These are phyloP conservation scores for Colostygia pectinataria DNA, from an alignment of 2,888 invertebrate species.

Conservation along the genomic window DNA sequence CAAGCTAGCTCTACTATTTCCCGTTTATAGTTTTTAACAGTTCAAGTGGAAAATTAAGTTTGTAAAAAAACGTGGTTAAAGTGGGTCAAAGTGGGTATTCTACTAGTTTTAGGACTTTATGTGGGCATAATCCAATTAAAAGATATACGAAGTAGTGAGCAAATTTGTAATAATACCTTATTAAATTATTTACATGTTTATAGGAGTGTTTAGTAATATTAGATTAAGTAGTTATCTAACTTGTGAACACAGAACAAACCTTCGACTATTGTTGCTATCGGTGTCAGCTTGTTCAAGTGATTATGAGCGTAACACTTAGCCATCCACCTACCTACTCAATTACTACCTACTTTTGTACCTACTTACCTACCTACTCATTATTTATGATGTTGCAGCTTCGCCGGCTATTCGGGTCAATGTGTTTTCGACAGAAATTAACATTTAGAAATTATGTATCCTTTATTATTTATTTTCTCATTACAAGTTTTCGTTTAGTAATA, in stretches of 20 bases:
- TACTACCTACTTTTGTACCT: slow-evolving; percentile 2
- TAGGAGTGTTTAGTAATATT: slow-evolving; percentile 6
- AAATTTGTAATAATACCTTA: too few relatives aligned
- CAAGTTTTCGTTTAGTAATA: too few relatives aligned
- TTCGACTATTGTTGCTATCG: slow-evolving; percentile 17
- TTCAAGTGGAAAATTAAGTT: too few relatives aligned
- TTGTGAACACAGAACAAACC: slow-evolving; percentile 2
- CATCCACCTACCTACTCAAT: not conserved
- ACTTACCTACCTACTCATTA: slow-evolving; percentile 17
- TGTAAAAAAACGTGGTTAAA: too few relatives aligned
- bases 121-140: too few relatives aligned
- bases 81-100: too few relatives aligned
- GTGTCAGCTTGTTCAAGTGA: slow-evolving; percentile 22
- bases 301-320: slow-evolving; percentile 14
- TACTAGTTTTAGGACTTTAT: too few relatives aligned
- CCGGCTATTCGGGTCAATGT: slow-evolving; percentile 28
- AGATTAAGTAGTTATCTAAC: slow-evolving; percentile 12
- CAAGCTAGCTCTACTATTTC: too few relatives aligned
- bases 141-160: too few relatives aligned
- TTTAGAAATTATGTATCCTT: not conserved
- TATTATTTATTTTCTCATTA: not conserved
- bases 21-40: too few relatives aligned
- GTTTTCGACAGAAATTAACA: slow-evolving; percentile 20
- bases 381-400: slow-evolving; percentile 16
- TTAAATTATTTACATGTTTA: not conserved